A percentile compares a stretch with the other conserved stretches of the same genome.
phyloP scores from a whole-genome alignment of 2,888 invertebrate species.

The Rhodophaea formosa region DNA sequence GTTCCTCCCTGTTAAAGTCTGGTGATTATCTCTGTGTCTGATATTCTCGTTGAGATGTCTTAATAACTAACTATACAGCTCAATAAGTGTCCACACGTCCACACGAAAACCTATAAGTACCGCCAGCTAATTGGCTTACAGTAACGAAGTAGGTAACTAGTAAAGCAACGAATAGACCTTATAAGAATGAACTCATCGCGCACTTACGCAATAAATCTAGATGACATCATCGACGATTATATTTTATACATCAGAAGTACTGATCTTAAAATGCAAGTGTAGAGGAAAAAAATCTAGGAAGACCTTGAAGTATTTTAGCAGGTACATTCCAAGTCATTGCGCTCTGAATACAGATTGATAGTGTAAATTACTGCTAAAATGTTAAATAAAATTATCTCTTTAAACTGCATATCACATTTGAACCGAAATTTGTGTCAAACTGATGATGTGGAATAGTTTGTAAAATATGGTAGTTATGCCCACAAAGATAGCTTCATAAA shows the following conservation, averaged over 20 bases:
- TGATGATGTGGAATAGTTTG: too few relatives aligned
- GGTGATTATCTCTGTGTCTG: not conserved
- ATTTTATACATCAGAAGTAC: constrained; percentile 3
- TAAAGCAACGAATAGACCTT: constrained; percentile 24
- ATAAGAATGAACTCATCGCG: constrained; percentile 23
- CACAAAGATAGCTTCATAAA: too few relatives aligned
- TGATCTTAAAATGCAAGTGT: constrained; percentile 20
- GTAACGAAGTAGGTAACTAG: constrained; percentile 21
- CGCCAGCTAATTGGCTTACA: constrained; percentile 26
- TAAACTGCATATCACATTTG: too few relatives aligned
- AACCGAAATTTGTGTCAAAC: too few relatives aligned
- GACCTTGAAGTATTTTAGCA: not conserved
- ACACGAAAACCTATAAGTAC: constrained; percentile 24
- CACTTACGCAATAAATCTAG: constrained; percentile 16
- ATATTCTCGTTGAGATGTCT: too few relatives aligned
- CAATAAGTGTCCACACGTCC: not conserved
- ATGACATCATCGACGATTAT: constrained; percentile 23
- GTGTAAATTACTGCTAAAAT: too few relatives aligned
- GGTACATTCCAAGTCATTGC: too few relatives aligned
- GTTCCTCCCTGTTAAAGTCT: too few relatives aligned
- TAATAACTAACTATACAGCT: too few relatives aligned
- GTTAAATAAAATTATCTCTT: too few relatives aligned
- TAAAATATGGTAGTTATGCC: too few relatives aligned
- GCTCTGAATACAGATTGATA: too few relatives aligned
- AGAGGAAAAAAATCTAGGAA: not conserved